phyloP scores from a whole-genome alignment of 2,113 vertebrate genomes.

The Ariopsis seemanni region DNA sequence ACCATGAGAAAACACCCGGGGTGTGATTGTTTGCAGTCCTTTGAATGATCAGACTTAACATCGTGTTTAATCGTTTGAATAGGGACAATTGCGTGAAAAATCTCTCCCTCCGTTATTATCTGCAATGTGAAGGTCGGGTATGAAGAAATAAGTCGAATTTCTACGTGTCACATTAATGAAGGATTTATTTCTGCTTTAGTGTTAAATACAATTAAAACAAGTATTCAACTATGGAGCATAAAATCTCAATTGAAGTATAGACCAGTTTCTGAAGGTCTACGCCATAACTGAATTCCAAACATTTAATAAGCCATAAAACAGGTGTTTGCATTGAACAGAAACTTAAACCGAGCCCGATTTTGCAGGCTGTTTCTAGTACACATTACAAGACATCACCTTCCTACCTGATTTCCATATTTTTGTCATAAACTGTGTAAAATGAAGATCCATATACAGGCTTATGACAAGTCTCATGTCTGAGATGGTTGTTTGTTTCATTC shows the following conservation, averaged over 20 bases:
- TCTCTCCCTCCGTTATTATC: constrained; percentile 25
- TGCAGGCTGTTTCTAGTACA: background rate
- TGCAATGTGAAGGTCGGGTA: constrained; percentile 45
- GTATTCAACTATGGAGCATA: background rate
- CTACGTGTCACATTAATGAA: constrained; percentile 26
- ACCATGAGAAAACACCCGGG: constrained; percentile 13
- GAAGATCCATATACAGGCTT: background rate
- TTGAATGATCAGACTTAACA: constrained; percentile 25
- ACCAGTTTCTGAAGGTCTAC: background rate
- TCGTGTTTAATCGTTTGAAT: constrained; percentile 29
- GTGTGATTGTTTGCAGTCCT: constrained; percentile 16
- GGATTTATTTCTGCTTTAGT: constrained; percentile 21
- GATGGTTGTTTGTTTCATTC: constrained; percentile 17
- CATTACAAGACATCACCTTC: background rate
- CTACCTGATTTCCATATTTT: background rate
- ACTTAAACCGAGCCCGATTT: background rate
- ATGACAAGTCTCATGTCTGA: constrained; percentile 4
- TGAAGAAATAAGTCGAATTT: constrained; percentile 34
- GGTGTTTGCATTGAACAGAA: background rate
- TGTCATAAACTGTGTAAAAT: constrained; percentile 1
- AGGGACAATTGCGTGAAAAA: constrained; percentile 42
- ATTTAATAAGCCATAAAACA: constrained; percentile 5
- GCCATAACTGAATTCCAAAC: background rate
- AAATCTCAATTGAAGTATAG: background rate
- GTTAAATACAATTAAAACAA: background rate